A percentile compares a stretch with the other conserved stretches of the same genome.
Conservation (phyloP, 2,797 vertebrate species). For the Ambastaia sidthimunki region DNA sequence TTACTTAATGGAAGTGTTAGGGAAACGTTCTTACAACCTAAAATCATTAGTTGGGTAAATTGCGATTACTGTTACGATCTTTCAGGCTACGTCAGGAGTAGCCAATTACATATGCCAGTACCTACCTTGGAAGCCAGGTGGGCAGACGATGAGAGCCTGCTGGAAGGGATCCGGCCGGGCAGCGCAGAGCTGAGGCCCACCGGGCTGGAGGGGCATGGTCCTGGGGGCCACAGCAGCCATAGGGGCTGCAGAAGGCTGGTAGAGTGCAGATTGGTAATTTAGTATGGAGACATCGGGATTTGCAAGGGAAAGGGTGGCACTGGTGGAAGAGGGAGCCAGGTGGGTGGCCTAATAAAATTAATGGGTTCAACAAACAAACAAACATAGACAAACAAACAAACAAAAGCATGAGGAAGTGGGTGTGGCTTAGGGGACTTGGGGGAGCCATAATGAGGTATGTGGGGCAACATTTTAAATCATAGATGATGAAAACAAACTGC, state of each 20-base stretch:
- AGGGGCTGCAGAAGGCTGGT: constrained; percentile 95
- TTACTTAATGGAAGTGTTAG: too few species aligned
- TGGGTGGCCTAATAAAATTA: constrained; percentile 89
- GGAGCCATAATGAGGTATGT: constrained; percentile 30
- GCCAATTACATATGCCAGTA: neutral
- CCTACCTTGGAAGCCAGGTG: constrained; percentile 98
- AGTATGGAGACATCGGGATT: constrained; percentile 97
- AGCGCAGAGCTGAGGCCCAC: constrained; percentile 92
- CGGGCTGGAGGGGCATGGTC: constrained; percentile 94
- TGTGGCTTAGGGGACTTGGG: constrained; percentile 32
- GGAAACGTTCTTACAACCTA: too few species aligned
- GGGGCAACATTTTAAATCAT: constrained; percentile 35
- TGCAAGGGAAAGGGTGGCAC: constrained; percentile 96
- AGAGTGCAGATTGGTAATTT: constrained; percentile 98
- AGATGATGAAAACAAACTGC: constrained; percentile 31
- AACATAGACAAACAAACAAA: constrained; percentile 59
- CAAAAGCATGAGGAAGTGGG: constrained; percentile 67
- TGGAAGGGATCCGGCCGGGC: constrained; percentile 97
- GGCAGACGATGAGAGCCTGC: constrained; percentile 99
- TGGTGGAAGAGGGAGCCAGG: constrained; percentile 95
- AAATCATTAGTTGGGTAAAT: too few species aligned
- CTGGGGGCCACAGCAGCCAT: constrained; percentile 97
- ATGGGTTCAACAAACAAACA: constrained; percentile 83
- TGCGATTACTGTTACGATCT: neutral
- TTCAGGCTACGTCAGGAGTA: neutral